A percentile compares a stretch with the other conserved stretches of the same genome.
phyloP scores from a whole-genome alignment of 2,888 invertebrate species.

The Anoplius nigerrimus region DNA sequence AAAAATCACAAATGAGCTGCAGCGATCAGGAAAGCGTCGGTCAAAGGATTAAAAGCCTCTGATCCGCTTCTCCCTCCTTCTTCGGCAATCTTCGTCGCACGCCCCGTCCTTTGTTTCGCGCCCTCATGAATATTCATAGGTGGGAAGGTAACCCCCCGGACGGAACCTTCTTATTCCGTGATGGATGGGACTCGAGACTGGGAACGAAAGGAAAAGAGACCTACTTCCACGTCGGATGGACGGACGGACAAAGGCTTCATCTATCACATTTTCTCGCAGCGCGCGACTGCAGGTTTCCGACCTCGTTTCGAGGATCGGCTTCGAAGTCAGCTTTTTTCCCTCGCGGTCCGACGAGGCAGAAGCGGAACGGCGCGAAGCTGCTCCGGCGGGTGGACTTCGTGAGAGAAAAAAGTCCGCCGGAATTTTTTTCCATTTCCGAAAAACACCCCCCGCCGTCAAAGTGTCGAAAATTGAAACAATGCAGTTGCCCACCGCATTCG shows the following conservation, averaged over 20 bases:
- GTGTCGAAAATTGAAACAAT: too few species aligned
- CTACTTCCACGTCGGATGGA: slow-evolving; percentile 49
- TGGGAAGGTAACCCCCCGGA: slow-evolving; percentile 39
- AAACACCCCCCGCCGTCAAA: too few species aligned
- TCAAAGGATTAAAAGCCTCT: slow-evolving; percentile 34
- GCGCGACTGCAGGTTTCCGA: slow-evolving; percentile 1
- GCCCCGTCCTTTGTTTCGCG: slow-evolving; percentile 45
- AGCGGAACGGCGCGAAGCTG: background rate
- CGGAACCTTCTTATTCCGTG: slow-evolving; percentile 58
- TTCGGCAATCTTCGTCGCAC: slow-evolving; percentile 29
- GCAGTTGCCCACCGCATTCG: too few species aligned
- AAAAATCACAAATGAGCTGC: slow-evolving; percentile 15
- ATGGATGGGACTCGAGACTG: slow-evolving; percentile 54
- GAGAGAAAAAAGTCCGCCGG: too few species aligned
- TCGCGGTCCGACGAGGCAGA: background rate
- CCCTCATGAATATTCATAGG: slow-evolving; percentile 61
- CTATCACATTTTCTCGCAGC: slow-evolving; percentile 52
- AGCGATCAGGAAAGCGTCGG: slow-evolving; percentile 18
- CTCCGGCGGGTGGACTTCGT: too few species aligned
- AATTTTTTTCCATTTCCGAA: too few species aligned
- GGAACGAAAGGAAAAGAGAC: slow-evolving; percentile 44
- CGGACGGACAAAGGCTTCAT: slow-evolving; percentile 50
- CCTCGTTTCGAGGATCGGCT: background rate
- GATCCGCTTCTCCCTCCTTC: slow-evolving; percentile 10
- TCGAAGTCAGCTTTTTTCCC: background rate